Evolutionary conservation across 2,888 invertebrate genomes (phyloP), one percentile per base, ranked within the genome.

Genomic region (Unio delphinus): DNA sequence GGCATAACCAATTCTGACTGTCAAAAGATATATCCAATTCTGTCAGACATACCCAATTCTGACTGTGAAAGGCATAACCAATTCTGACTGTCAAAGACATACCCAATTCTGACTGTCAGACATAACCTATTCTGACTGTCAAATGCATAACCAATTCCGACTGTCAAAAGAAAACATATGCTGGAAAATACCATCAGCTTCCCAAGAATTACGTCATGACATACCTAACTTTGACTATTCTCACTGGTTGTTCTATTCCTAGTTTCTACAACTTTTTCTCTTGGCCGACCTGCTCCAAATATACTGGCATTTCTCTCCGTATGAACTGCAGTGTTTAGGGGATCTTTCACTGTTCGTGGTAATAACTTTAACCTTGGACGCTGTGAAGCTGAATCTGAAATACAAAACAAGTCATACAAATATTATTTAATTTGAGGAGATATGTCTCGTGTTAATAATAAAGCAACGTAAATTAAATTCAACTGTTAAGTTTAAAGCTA

Each of bases 281-380:
- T 93, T 72, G 98, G 98, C 91, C 94, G 94, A 78, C 97, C 98
- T 83, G 95, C 95, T 73, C 98, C 98, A 91, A 97, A 98, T 90
- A 98, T 97, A 83, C 95, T 94, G 80, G 95, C 94, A 91, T 96
- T 96, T 89, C 95, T 94, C 78, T 80, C 75, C 3, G 96, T 95
- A 83, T 95, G 94, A 68, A 96, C 97, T 83, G 95, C 90, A 75
- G 95, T 93, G 91, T 97, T 96, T 70, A 96, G 93, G 65, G 97
- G 97, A 86, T 93, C 95, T 87, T 93, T 93, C 80, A 96, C 94
- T 62, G 97, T 95, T 80, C 98, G 93, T 76, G 96, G 97, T 90
- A 93, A 91, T 81, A 98, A 92, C 88, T 94, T 94, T 89, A 98
- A 92, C 90, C 93, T 94, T 79, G 96, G 96, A 89, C 98, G 93